These are phyloP conservation scores for Piaya cayana DNA, from an alignment of 2,113 vertebrate genomes.

Conservation along the genomic window DNA sequence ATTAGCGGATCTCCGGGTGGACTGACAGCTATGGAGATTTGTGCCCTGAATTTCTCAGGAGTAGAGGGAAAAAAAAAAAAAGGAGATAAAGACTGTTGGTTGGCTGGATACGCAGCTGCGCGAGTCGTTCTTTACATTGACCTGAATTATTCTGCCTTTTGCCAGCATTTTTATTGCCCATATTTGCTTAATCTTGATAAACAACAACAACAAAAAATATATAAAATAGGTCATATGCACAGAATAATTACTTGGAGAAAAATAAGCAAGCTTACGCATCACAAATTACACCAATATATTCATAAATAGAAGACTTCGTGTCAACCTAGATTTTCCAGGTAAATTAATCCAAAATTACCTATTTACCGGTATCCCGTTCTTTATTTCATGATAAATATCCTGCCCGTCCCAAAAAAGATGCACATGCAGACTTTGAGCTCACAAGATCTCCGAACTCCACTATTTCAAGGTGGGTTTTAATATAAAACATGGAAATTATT, in stretches of 20 bases:
- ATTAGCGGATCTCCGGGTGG: not conserved
- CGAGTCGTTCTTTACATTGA: slow-evolving; percentile 45
- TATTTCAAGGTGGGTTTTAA: not conserved
- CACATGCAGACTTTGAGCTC: not conserved
- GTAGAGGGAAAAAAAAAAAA: not conserved
- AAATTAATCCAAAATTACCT: slow-evolving; percentile 8
- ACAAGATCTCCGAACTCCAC: not conserved
- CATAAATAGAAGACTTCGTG: not conserved
- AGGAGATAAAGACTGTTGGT: not conserved
- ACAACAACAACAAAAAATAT: not conserved
- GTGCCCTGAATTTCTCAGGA: slow-evolving; percentile 51
- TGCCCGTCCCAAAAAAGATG: not conserved
- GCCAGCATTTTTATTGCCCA: slow-evolving; percentile 56
- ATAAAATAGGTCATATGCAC: slow-evolving; percentile 12
- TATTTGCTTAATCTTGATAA: slow-evolving; percentile 62
- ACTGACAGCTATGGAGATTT: slow-evolving; percentile 36
- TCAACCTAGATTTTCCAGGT: not conserved
- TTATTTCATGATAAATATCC: not conserved
- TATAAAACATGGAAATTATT: not conserved
- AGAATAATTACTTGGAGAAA: slow-evolving; percentile 33
- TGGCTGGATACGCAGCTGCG: slow-evolving; percentile 50
- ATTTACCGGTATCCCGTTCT: not conserved
- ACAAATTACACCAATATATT: not conserved
- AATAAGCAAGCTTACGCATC: not conserved
- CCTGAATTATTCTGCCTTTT: slow-evolving; percentile 60